These are phyloP conservation scores for Drosophila hamatofila DNA, from an alignment of 2,888 invertebrate genomes.

Conservation along the genomic window DNA sequence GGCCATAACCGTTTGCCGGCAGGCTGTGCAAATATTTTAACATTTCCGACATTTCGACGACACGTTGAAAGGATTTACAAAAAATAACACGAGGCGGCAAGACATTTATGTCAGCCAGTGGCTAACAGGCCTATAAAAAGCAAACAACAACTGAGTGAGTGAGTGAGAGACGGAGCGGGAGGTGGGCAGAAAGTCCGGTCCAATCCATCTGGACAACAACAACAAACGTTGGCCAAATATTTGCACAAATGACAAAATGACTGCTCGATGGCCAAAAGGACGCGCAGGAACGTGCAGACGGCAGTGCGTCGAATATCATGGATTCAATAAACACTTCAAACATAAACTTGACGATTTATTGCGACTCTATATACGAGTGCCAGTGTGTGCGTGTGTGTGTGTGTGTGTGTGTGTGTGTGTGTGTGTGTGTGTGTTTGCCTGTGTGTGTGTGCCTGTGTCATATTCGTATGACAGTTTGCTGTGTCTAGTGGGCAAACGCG, in stretches of 20 bases:
- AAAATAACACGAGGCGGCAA: slow-evolving; percentile 50
- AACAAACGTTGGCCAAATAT: slow-evolving; percentile 67
- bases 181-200: background rate
- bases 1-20: slow-evolving; percentile 34
- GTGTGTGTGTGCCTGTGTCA: slow-evolving; percentile 28
- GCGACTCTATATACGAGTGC: slow-evolving; percentile 53
- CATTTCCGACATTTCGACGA: slow-evolving; percentile 75
- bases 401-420: slow-evolving; percentile 20
- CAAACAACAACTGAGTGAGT: slow-evolving; percentile 10
- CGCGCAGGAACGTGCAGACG: slow-evolving; percentile 45
- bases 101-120: slow-evolving; percentile 43
- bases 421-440: slow-evolving; percentile 17
- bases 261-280: slow-evolving; percentile 22
- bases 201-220: slow-evolving; percentile 40
- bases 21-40: slow-evolving; percentile 81
- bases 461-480: slow-evolving; percentile 67
- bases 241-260: slow-evolving; percentile 59
- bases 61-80: slow-evolving; percentile 83
- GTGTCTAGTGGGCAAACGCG: slow-evolving; percentile 72
- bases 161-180: background rate
- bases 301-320: slow-evolving; percentile 82
- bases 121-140: slow-evolving; percentile 49
- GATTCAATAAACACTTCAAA: slow-evolving; percentile 85
- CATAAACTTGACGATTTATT: slow-evolving; percentile 84
- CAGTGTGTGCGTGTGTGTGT: slow-evolving; percentile 14